Conservation (phyloP, 2,797 vertebrate genomes). For the Coilia nasus region DNA sequence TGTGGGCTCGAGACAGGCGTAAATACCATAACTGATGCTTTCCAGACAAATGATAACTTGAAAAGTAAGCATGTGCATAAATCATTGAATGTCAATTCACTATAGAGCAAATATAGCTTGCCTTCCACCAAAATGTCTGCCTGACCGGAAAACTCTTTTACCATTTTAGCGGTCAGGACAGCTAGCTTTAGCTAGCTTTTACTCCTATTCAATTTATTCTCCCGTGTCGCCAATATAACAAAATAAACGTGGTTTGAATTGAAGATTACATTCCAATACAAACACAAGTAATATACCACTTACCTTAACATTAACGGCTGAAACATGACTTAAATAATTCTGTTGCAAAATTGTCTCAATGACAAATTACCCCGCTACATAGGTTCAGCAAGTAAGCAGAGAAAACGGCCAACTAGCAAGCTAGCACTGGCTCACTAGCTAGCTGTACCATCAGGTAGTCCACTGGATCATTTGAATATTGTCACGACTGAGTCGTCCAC, state of each 20-base stretch:
- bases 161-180: constrained; percentile 22
- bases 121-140: constrained; percentile 12
- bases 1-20: not conserved
- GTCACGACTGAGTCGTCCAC: constrained; percentile 19
- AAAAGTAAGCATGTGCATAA: not conserved
- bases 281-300: not conserved
- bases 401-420: not conserved
- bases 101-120: not conserved
- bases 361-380: constrained; percentile 8
- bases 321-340: not conserved
- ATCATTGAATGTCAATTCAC: not conserved
- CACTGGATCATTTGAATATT: constrained; percentile 9
- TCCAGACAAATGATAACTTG: not conserved
- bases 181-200: not conserved
- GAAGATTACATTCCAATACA: not conserved
- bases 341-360: constrained; percentile 7
- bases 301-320: not conserved
- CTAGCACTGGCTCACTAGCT: not conserved
- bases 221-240: not conserved
- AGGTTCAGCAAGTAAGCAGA: not conserved
- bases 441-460: not conserved
- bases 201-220: not conserved
- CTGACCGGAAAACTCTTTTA: constrained; percentile 20
- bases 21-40: not conserved
- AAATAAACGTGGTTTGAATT: not conserved